Conservation (phyloP, 2,888 invertebrate genomes). For the Melolontha melolontha region DNA sequence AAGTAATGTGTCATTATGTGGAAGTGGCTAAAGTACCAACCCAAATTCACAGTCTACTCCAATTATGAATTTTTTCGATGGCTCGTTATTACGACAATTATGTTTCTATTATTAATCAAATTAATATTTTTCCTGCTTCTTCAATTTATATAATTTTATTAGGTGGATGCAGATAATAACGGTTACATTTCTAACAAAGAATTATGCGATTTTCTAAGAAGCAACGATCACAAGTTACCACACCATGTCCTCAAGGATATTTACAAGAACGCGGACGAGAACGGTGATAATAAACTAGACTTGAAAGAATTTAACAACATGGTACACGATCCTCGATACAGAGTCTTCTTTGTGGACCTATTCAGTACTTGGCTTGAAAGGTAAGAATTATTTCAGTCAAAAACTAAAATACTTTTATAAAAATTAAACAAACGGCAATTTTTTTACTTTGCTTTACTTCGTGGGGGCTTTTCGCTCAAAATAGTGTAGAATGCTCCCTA, state of each 20-base stretch:
- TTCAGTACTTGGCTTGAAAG: constrained; percentile 69
- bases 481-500: too few species aligned
- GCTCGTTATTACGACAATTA: too few species aligned
- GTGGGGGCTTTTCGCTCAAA: too few species aligned
- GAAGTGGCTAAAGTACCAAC: too few species aligned
- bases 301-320: constrained; percentile 80
- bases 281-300: constrained; percentile 76
- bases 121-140: neutral
- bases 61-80: too few species aligned
- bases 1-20: too few species aligned
- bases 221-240: constrained; percentile 76
- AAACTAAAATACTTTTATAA: too few species aligned
- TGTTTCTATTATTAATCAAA: too few species aligned
- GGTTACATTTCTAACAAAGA: constrained; percentile 77
- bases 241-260: constrained; percentile 75
- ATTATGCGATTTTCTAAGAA: constrained; percentile 72
- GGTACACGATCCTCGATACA: constrained; percentile 70
- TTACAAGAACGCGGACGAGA: constrained; percentile 73
- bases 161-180: constrained; percentile 81
- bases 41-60: too few species aligned
- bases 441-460: too few species aligned
- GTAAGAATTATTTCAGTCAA: constrained; percentile 62
- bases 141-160: constrained; percentile 43
- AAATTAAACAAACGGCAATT: too few species aligned
- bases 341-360: constrained; percentile 60